Evolutionary conservation across 2,797 vertebrate genomes (phyloP).

Genomic region (Prunella strophiata): DNA sequence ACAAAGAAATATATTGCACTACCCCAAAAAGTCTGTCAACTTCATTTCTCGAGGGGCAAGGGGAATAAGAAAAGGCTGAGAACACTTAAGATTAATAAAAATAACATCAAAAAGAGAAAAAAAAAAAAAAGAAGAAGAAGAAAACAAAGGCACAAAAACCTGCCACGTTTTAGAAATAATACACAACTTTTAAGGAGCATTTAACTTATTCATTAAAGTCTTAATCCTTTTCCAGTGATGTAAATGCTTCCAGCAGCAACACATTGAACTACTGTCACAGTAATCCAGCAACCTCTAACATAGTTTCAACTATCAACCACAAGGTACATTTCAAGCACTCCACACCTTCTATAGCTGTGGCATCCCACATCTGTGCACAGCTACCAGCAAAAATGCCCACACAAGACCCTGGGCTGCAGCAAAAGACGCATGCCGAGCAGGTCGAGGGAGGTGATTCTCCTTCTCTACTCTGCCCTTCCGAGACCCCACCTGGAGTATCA

Average conservation of each 20-base stretch:
- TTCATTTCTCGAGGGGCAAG: background rate
- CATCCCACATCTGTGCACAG: background rate
- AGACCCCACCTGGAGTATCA: background rate
- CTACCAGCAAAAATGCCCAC: background rate
- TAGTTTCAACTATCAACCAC: background rate
- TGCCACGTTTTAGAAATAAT: background rate
- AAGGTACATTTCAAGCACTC: background rate
- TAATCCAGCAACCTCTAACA: background rate
- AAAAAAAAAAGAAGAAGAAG: background rate
- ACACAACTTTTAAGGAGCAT: background rate
- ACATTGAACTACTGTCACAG: background rate
- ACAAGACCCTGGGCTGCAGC: background rate
- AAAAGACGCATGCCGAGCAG: background rate
- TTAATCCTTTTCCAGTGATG: background rate
- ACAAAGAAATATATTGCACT: background rate
- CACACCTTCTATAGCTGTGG: background rate
- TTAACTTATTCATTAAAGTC: background rate
- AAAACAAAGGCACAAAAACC: background rate
- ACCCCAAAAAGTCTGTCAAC: background rate
- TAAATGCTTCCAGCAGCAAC: background rate
- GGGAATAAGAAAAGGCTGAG: background rate
- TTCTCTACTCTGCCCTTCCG: background rate
- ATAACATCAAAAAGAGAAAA: too few species aligned
- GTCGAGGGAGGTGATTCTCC: background rate
- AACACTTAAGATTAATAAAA: background rate